Percentiles rank a stretch among this genome's conserved stretches.
These are phyloP conservation scores for Cephalopachus bancanus DNA, from an alignment of 2,797 vertebrate species.

Conservation along the genomic window DNA sequence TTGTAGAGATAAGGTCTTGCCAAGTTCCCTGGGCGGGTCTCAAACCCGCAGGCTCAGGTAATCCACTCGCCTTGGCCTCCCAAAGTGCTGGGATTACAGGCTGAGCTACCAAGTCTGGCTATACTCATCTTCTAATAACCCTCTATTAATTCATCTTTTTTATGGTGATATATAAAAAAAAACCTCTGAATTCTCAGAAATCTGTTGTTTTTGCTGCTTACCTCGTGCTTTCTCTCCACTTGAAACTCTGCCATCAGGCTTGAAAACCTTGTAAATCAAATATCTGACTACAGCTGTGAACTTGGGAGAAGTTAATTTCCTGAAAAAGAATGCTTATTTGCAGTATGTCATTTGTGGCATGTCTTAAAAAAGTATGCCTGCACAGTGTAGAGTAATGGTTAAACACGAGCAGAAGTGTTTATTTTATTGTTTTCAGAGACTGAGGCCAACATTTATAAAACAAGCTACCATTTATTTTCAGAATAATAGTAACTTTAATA, in stretches of 20 bases:
- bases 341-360: not conserved
- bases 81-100: too few species aligned
- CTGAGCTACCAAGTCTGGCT: too few species aligned
- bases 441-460: too few species aligned
- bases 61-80: too few species aligned
- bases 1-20: too few species aligned
- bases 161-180: not conserved
- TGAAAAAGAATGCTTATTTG: not conserved
- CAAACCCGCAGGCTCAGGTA: too few species aligned
- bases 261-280: not conserved
- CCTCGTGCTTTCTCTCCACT: not conserved
- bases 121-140: not conserved
- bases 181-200: not conserved
- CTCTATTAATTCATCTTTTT: not conserved
- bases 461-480: not conserved
- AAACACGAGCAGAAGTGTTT: not conserved
- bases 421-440: not conserved
- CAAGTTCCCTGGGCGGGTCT: too few species aligned
- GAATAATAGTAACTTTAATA: not conserved
- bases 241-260: not conserved
- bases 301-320: not conserved
- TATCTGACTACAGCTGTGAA: not conserved
- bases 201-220: not conserved
- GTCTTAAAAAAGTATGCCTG: not conserved
- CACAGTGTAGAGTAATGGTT: not conserved